Evolutionary conservation across 2,888 invertebrate genomes (phyloP), one percentile per base, ranked within the genome.

Genomic region (Amblyteles armatorius): DNA sequence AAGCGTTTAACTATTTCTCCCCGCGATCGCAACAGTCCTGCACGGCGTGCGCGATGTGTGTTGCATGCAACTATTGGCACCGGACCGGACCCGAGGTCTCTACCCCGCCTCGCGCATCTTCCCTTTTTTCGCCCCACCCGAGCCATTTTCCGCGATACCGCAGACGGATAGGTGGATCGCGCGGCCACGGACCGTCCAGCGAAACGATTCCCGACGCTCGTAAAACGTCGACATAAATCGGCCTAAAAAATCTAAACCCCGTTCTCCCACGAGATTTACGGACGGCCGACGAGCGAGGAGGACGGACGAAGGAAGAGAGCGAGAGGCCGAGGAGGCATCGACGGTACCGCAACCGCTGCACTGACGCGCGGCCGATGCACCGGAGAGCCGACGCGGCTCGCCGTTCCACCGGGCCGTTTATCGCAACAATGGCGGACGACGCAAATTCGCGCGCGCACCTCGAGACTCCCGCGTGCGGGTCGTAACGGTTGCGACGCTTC

Each of bases 151-250:
- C 57, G 55, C 29, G 44, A 40, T 33, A 13, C 57, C 22, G 74
- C 67, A 55, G 48, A 65, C 71, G 26, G 44, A 52, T 33, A 55
- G 52, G 73, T 60, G 26, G 50, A 71, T 65, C 67, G 26, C 26
- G 26, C 36, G 9, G 65, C 57, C 26, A 29, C 16, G 65, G 13
- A 19, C 63, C 40, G 33, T 40, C 33, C 33, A 48, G 57, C 19
- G 69, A 52, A 52, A 13, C 48, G 57, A 33, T 63, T 13, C 13
- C 73, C 78, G 40, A 36, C 68, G 86, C 78, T 86, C 86, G 84
- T 88, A 86, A 88, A 88, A 87, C 82, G 79, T 85, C 83, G 82
- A 87, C 87, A 80, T 88, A 88, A 88, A 87, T 88, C 83, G 84
- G 68, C 82, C 85, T 86, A 87, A 48, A 87, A 88, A 88, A 85